Evolutionary conservation across 1,140 invertebrate species (phyloP), one percentile per base, ranked within the genome.

Genomic region (Ylistrum balloti): DNA sequence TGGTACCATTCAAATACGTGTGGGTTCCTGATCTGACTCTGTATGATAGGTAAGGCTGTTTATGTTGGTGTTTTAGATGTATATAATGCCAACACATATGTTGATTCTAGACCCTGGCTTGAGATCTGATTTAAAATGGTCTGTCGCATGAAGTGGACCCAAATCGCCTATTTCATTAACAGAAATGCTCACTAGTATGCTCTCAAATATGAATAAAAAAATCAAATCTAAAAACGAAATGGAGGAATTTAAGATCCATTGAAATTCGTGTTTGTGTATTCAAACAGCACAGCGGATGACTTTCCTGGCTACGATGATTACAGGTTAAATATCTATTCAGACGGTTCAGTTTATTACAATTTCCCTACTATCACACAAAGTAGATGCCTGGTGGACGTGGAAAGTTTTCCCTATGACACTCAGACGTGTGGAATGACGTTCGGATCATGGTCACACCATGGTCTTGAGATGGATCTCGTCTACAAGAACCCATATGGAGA

Each of bases 331-430:
- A 90, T 93, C 32, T 92, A 91, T 32, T 87, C 90, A 13, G 92
- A 94, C 33, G 94, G 94, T 0, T 33, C 86, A 10, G 91, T 94
- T 0, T 88, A 89, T n/a, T 93, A 93, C 85, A 91, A 92, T 22
- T 90, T 93, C 7, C 94, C 92, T 0, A 88, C 90, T 33, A 85
- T 93, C 17, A 34, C 99, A 96, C 97, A 99, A 35, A 95, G 98
- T 91, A 98, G 99, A 96, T 99, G 98, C 95, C 98, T 99, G 97
- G 99, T 99, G 93, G 98, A 99, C 97, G 95, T 98, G 38, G 95
- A 96, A n/a, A 95, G 97, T 17, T 98, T 98, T 97, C 98, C 98
- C 0, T 97, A 97, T 90, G 98, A 98, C 94, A 96, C 95, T 17
- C 98, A 98, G 94, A 96, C 93, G 0, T 98, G 98, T 93, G 94